Base-by-base conservation (phyloP, 2,888 invertebrate species). In the Nysson spinosus region DNA sequence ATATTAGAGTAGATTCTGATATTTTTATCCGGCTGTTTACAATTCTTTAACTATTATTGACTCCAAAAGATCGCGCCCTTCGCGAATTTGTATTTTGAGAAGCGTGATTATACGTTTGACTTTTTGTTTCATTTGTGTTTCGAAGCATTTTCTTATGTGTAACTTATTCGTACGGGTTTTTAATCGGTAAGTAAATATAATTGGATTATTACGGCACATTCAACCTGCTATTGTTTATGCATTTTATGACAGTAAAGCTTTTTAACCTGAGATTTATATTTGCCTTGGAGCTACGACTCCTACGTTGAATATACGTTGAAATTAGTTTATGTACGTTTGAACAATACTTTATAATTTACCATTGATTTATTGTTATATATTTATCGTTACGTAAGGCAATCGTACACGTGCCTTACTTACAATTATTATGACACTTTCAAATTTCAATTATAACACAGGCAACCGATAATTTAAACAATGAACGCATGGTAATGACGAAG, bases 71-170 rank as follows among this genome's bases (percentile, higher is more conserved):
- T 50, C 12, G 55, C 58, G 40, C 44, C 16, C 30, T 3, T 7
- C 22, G 20, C 39, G 11, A 19, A 39, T 52, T 51, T 2, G 11
- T 42, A 26, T 12, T 16, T 56, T 26, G 26, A 55, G 17, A 24
- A n/a, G 46, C 30, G 12, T 16, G 35, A 39, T 32, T 43, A 19
- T 5, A 24, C 43, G 37, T 62, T 28, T 0, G 37, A 50, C 5
- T 12, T 6, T 39, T 30, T 35, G 7, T 35, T n/a, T 52, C 19
- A 24, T 72, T 54, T 22, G 47, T 62, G 35, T 22, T 12, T 49
- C 37, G 24, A 46, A 61, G 7, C 4, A 16, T 35, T 7, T 54
- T 67, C 57, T 42, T 54, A 81, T 81, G 81, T 72, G 69, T 51
- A 71, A 49, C 51, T 61, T 60, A 39, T 67, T 72, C 46, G 43